Percentiles rank a stretch among this genome's conserved stretches.
Conservation (phyloP, 2,888 invertebrate species). For the Xestia rhomboidea region DNA sequence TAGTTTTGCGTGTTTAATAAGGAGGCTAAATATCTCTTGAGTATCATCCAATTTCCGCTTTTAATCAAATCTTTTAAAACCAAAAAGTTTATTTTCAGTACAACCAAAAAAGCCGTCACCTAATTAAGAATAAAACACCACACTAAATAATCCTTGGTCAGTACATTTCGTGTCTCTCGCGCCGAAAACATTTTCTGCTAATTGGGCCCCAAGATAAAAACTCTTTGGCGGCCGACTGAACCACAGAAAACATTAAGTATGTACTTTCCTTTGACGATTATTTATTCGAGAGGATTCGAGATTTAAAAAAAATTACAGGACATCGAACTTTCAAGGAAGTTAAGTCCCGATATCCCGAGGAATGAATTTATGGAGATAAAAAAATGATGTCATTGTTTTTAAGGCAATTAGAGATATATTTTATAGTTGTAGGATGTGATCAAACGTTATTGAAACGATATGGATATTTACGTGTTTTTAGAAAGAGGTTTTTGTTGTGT, state of each 20-base stretch:
- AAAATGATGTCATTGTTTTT: slow-evolving; percentile 46
- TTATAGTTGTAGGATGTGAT: slow-evolving; percentile 30
- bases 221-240: slow-evolving; percentile 67
- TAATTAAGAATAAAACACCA: slow-evolving; percentile 52
- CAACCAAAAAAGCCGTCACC: slow-evolving; percentile 20
- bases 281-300: slow-evolving; percentile 54
- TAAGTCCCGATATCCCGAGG: slow-evolving; percentile 41
- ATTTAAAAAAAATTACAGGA: slow-evolving; percentile 52
- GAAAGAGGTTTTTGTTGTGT: slow-evolving; percentile 18
- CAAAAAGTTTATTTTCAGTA: background rate
- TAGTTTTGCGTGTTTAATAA: background rate
- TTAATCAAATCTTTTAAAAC: background rate
- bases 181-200: slow-evolving; percentile 69
- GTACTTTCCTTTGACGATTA: slow-evolving; percentile 67
- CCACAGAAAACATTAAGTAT: slow-evolving; percentile 58
- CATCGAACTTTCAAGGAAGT: slow-evolving; percentile 70
- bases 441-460: slow-evolving; percentile 37
- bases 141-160: slow-evolving; percentile 14
- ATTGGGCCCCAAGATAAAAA: slow-evolving; percentile 73
- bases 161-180: slow-evolving; percentile 47
- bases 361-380: slow-evolving; percentile 54
- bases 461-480: slow-evolving; percentile 21
- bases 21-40: background rate
- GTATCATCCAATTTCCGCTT: background rate
- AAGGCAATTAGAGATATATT: slow-evolving; percentile 49